phyloP scores from a whole-genome alignment of 2,113 vertebrate genomes.

The Sinocyclocheilus anophthalmus region DNA sequence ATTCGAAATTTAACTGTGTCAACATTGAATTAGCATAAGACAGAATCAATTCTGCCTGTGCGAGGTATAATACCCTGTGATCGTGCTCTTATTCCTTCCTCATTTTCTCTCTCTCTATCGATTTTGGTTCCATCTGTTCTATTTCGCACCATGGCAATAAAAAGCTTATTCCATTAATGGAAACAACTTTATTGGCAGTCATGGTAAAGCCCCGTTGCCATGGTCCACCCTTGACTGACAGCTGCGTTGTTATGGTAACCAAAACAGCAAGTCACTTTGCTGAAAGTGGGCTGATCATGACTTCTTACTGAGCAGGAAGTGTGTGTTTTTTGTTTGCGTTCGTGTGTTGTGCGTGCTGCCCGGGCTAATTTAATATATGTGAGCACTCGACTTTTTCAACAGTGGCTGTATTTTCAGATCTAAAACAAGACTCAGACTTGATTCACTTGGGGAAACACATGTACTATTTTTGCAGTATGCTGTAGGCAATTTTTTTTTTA shows the following conservation, averaged over 20 bases:
- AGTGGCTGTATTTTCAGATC: background rate
- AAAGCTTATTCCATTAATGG: conserved; percentile 8
- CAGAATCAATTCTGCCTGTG: too few species aligned
- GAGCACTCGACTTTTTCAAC: too few species aligned
- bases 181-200: conserved; percentile 30
- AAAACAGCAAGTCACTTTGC: conserved; percentile 28
- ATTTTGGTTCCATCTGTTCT: background rate
- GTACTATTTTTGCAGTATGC: background rate
- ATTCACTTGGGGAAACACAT: background rate
- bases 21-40: background rate
- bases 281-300: conserved; percentile 5
- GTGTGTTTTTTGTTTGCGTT: conserved; percentile 1
- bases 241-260: background rate
- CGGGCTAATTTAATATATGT: too few species aligned
- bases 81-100: too few species aligned
- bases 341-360: background rate
- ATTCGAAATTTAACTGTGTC: background rate
- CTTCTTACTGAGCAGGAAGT: conserved; percentile 2
- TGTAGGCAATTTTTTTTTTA: background rate
- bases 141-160: background rate
- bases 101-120: background rate
- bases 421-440: background rate
- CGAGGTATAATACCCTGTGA: too few species aligned
- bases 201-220: conserved; percentile 8
- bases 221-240: conserved; percentile 15